phyloP scores from a whole-genome alignment of 1,140 invertebrate genomes.

The Dinothrombium tinctorium region DNA sequence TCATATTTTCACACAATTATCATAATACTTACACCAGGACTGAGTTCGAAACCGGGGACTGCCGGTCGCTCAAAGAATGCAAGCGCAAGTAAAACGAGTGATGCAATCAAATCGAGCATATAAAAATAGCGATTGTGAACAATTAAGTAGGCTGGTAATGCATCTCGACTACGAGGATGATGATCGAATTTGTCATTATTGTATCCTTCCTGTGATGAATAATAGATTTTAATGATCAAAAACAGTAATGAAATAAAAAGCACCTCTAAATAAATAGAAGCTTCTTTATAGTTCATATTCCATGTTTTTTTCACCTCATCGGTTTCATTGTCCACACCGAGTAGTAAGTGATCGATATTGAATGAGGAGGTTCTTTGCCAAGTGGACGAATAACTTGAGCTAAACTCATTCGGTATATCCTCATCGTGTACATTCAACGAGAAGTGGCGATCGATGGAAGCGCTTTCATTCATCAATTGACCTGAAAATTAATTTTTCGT shows the following conservation, averaged over 20 bases:
- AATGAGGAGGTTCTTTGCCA: too few species aligned
- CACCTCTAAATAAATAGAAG: slow-evolving; percentile 59
- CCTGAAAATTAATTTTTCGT: too few species aligned
- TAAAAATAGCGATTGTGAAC: slow-evolving; percentile 76
- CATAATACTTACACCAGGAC: slow-evolving; percentile 21
- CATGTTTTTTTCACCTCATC: too few species aligned
- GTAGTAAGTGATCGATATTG: too few species aligned
- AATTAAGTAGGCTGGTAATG: slow-evolving; percentile 58
- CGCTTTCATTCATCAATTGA: too few species aligned
- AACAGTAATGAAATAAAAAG: slow-evolving; percentile 4
- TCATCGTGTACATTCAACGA: too few species aligned
- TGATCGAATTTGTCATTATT: slow-evolving; percentile 83
- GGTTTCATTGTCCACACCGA: too few species aligned
- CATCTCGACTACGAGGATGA: slow-evolving; percentile 53
- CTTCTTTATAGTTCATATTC: slow-evolving; percentile 75
- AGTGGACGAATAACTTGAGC: too few species aligned
- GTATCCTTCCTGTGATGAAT: slow-evolving; percentile 52
- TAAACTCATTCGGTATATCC: too few species aligned
- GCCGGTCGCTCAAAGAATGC: slow-evolving; percentile 60
- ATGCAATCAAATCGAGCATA: slow-evolving; percentile 49
- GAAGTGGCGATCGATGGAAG: too few species aligned
- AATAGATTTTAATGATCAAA: slow-evolving; percentile 1
- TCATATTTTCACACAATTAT: too few species aligned
- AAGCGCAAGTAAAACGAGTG: slow-evolving; percentile 46
- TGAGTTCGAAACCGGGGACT: slow-evolving; percentile 37